Conservation (phyloP, 1,140 invertebrate species). For the Pogonus chalceus region DNA sequence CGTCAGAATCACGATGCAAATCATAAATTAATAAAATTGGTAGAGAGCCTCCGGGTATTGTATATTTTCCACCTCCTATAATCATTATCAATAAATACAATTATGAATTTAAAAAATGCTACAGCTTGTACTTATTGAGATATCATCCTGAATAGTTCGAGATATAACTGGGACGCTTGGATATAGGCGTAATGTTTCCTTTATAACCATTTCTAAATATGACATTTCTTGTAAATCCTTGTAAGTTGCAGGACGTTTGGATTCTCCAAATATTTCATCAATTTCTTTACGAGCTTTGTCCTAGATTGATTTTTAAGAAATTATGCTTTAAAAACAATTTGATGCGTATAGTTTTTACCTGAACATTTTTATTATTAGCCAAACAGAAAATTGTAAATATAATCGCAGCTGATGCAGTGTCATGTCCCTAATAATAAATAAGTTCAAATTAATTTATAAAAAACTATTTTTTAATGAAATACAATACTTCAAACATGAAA, state of each 20-base stretch:
- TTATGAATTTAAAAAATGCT: too few species aligned
- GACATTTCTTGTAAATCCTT: conserved; percentile 51
- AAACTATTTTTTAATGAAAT: too few species aligned
- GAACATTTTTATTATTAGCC: conserved; percentile 28
- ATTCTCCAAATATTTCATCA: conserved; percentile 46
- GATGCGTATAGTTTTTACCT: too few species aligned
- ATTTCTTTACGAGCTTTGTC: conserved; percentile 52
- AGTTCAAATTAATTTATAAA: too few species aligned
- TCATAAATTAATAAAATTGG: conserved; percentile 16
- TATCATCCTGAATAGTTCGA: conserved; percentile 42
- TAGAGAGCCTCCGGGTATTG: conserved; percentile 17
- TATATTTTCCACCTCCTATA: conserved; percentile 16
- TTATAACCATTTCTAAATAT: conserved; percentile 57
- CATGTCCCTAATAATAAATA: conserved; percentile 33
- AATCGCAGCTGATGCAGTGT: conserved; percentile 34
- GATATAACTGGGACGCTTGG: conserved; percentile 59
- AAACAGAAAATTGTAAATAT: conserved; percentile 32
- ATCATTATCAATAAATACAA: conserved; percentile 37
- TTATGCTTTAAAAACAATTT: too few species aligned
- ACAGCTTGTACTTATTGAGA: too few species aligned
- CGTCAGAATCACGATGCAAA: conserved; percentile 47
- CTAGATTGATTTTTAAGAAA: too few species aligned
- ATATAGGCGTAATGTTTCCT: conserved; percentile 50
- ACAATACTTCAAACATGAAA: conserved; percentile 50
- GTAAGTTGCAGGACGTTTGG: conserved; percentile 36